These are phyloP conservation scores for Plecturocebus donacophilus DNA, from an alignment of 2,113 vertebrate genomes.

Conservation along the genomic window DNA sequence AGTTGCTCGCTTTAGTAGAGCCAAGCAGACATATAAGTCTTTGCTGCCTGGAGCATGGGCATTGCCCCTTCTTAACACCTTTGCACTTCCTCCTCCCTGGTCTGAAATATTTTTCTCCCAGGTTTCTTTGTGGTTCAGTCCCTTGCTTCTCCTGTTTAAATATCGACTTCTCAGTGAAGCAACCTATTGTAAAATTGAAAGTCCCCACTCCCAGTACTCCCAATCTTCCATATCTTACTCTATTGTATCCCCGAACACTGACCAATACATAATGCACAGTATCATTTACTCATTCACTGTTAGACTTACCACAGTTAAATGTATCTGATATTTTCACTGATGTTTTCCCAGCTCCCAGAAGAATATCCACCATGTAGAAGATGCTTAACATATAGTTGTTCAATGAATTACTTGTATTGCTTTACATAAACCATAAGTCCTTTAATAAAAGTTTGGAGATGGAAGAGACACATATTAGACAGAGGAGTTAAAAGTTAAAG, in stretches of 20 bases:
- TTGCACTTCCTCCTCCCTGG: neutral
- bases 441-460: slow-evolving; percentile 26
- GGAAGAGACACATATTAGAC: neutral
- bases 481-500: neutral
- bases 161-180: neutral
- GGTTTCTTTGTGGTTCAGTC: neutral
- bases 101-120: neutral
- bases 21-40: neutral
- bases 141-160: neutral
- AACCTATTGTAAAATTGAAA: neutral
- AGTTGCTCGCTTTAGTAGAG: neutral
- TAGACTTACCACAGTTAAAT: neutral
- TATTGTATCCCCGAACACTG: neutral
- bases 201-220: no score
- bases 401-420: neutral
- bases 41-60: fast-evolving
- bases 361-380: neutral
- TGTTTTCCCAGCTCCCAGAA: neutral
- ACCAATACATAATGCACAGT: neutral
- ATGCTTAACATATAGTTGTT: neutral
- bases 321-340: neutral
- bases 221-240: neutral
- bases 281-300: neutral
- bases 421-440: neutral
- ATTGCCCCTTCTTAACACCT: neutral